Conservation (phyloP, 2,113 vertebrate genomes). For the Callionymus lyra region DNA sequence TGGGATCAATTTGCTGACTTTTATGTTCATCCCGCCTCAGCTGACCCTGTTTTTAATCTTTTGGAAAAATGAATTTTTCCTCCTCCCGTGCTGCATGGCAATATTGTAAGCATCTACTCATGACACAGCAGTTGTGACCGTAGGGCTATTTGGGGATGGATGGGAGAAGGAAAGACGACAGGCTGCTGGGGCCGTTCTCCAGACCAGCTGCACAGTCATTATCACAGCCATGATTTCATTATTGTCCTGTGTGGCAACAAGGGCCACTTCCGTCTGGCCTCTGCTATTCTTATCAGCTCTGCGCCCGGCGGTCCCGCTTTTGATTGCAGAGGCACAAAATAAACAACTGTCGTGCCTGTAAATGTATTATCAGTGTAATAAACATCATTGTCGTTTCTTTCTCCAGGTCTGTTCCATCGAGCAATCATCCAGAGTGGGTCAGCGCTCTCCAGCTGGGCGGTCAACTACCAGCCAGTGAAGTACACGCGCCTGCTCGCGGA, state of each 20-base stretch:
- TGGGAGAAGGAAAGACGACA: constrained; percentile 37
- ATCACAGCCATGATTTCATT: constrained; percentile 53
- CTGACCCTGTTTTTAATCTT: too few species aligned
- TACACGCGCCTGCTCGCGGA: constrained; percentile 93
- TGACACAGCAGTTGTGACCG: constrained; percentile 23
- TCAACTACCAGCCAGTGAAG: constrained; percentile 98
- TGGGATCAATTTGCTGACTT: too few species aligned
- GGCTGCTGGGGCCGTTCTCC: constrained; percentile 34
- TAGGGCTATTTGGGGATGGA: constrained; percentile 23
- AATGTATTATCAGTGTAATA: constrained; percentile 31
- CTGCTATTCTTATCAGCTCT: constrained; percentile 52
- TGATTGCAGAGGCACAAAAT: constrained; percentile 38
- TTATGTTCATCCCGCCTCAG: too few species aligned
- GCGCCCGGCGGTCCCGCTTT: constrained; percentile 42
- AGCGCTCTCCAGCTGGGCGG: constrained; percentile 94
- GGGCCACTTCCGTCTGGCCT: constrained; percentile 49
- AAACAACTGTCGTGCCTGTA: constrained; percentile 33
- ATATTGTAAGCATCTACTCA: constrained; percentile 31
- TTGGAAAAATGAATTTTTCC: neutral
- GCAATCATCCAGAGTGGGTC: constrained; percentile 98
- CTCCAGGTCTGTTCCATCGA: constrained; percentile 91
- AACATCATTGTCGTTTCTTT: constrained; percentile 24
- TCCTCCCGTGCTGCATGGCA: constrained; percentile 4
- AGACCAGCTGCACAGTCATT: constrained; percentile 63
- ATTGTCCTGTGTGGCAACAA: constrained; percentile 53